phyloP scores from a whole-genome alignment of 2,797 vertebrate species.

The Mus spretus region DNA sequence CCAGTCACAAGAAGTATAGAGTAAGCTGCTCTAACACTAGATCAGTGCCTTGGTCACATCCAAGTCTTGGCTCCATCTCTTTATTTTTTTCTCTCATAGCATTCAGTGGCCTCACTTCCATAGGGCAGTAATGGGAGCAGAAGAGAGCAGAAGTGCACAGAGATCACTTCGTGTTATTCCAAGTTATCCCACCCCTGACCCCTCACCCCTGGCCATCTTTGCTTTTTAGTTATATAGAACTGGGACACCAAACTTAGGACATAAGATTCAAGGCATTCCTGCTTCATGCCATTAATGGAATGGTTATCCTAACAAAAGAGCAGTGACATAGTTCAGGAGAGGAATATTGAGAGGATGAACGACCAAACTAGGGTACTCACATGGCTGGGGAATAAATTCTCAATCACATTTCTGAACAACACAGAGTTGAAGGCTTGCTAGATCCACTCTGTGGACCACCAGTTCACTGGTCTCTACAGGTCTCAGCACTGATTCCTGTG shows the following conservation, averaged over 20 bases:
- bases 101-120: neutral
- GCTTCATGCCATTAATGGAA: neutral
- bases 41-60: neutral
- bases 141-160: neutral
- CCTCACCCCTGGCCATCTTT: neutral
- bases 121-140: neutral
- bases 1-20: neutral
- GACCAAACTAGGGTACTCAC: neutral
- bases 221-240: neutral
- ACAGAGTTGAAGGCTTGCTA: neutral
- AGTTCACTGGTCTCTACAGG: neutral
- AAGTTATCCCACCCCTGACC: neutral
- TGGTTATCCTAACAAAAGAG: neutral
- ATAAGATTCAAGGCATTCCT: neutral
- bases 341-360: neutral
- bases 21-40: neutral
- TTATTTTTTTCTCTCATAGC: neutral
- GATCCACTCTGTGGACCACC: too few relatives aligned
- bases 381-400: neutral
- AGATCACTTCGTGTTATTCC: neutral
- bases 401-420: neutral
- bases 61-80: neutral
- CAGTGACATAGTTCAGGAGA: neutral
- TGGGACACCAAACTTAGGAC: neutral
- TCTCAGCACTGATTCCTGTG: neutral